Base-by-base conservation (phyloP, 1,140 invertebrate species). In the Drosophila mojavensis region DNA sequence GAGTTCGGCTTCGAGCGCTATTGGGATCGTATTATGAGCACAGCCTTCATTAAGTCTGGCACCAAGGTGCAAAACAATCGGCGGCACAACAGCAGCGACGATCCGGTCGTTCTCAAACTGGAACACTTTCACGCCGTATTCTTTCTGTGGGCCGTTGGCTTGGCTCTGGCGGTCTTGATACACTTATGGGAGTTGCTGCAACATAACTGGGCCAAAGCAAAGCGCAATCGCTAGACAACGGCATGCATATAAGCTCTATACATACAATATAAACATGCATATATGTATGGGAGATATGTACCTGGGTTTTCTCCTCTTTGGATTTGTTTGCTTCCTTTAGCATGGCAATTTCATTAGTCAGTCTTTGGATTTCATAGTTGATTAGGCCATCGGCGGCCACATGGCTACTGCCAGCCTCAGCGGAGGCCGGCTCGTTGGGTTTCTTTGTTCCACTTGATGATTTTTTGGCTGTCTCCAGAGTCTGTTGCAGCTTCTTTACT, bases 281-380 rank as follows among this genome's bases (percentile, higher is more conserved):
- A 17, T 58, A 36, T 5, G 28, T 11, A 26, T 2, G 11, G 39
- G 28, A 11, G 51, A 17, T 53, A 47, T 60, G 5, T 77, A 92
- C 91, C 91, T 91, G 80, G 79, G 78, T 82, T 65, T 89, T 90
- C 63, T 92, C 91, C 63, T 92, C 91, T 70, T 92, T 79, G 54
- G 68, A 68, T 90, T 75, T 90, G 56, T 92, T 92, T 43, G 84
- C 83, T 79, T 92, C 91, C 75, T 90, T 91, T 54, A 92, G 78
- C 70, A 90, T 61, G 61, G 76, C 76, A 61, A 92, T 83, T 79
- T 92, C 91, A 80, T 91, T 92, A 59, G 82, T 92, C 91, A 92
- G 84, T 91, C 86, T 92, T 91, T 90, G 85, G 60, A 92, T 90
- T 91, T 92, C 91, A 78, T 91, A 76, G 75, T 85, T 92, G 56